Conservation (phyloP, 2,113 vertebrate species). For the Heliornis fulica region DNA sequence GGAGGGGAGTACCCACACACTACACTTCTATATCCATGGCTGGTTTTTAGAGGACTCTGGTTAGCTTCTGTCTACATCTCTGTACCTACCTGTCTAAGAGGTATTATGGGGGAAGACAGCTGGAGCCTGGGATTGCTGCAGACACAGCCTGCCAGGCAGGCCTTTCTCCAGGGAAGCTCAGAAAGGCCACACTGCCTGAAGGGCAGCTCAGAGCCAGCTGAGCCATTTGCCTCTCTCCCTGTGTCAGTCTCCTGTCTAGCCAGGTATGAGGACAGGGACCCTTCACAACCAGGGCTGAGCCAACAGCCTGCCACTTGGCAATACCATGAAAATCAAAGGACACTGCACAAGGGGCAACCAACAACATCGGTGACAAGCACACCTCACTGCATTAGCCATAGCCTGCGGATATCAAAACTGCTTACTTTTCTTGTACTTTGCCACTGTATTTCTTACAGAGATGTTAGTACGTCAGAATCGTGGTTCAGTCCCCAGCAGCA, state of each 20-base stretch:
- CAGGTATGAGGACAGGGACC: background rate
- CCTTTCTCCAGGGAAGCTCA: fast-evolving
- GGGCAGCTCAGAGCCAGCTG: fast-evolving
- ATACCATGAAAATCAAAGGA: background rate
- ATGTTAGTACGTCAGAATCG: fast-evolving
- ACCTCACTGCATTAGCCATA: background rate
- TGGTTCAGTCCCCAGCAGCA: too few species aligned
- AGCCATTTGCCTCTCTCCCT: background rate
- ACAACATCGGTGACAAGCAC: fast-evolving
- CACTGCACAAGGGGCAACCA: background rate
- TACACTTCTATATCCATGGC: background rate
- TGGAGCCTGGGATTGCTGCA: background rate
- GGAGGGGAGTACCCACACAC: too few species aligned
- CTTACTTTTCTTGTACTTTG: background rate
- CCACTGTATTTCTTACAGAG: background rate
- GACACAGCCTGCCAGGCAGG: background rate
- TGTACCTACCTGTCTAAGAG: background rate
- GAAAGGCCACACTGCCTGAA: background rate
- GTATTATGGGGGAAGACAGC: background rate
- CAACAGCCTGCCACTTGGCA: background rate
- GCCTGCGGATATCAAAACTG: fast-evolving
- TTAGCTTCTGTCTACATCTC: background rate
- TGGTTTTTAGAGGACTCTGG: background rate
- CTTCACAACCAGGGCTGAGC: background rate
- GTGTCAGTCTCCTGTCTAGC: background rate